phyloP scores from a whole-genome alignment of 1,140 invertebrate genomes.

The Eulimnadia texana region DNA sequence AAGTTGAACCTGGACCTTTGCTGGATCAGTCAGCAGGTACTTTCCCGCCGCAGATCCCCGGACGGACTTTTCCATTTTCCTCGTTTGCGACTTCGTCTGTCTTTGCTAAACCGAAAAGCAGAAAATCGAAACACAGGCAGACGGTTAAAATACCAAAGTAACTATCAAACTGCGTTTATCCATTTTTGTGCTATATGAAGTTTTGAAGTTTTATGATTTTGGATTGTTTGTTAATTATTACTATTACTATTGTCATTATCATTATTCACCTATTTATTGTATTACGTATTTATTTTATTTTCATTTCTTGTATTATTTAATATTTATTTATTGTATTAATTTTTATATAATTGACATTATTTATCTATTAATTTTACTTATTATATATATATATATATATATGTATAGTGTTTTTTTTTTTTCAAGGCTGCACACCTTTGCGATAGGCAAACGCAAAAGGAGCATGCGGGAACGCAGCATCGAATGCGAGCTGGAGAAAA shows the following conservation, averaged over 20 bases:
- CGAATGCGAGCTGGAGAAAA: constrained; percentile 30
- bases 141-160: constrained; percentile 5
- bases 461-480: constrained; percentile 26
- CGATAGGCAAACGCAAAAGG: constrained; percentile 30
- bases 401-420: constrained; percentile 6
- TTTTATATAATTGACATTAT: too few species aligned
- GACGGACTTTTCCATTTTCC: neutral
- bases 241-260: too few species aligned
- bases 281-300: too few species aligned
- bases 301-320: too few species aligned
- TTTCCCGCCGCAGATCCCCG: constrained; percentile 2
- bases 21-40: neutral
- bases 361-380: too few species aligned
- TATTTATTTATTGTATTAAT: too few species aligned
- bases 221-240: too few species aligned
- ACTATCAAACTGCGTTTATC: neutral
- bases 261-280: too few species aligned
- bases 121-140: constrained; percentile 3
- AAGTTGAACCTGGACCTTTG: constrained; percentile 12
- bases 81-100: constrained; percentile 1
- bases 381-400: too few species aligned
- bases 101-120: constrained; percentile 1
- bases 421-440: constrained; percentile 20
- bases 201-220: too few species aligned
- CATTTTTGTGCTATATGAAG: too few species aligned